Base-by-base conservation (phyloP, 2,113 vertebrate species). In the Mastomys coucha region DNA sequence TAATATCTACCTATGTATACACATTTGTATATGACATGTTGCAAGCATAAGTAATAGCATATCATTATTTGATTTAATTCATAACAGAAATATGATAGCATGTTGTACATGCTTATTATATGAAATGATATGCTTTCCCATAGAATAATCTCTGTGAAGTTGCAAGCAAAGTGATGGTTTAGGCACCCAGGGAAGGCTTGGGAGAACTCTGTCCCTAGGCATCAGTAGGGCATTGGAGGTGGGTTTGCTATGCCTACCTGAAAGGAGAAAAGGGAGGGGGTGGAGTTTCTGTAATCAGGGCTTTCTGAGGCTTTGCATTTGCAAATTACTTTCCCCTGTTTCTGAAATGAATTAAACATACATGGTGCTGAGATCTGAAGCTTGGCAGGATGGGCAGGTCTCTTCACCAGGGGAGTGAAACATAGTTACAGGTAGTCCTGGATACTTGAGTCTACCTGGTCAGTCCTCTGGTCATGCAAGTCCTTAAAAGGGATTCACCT, bases 341-440 rank as follows among this genome's bases (percentile, higher is more conserved):
- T 97, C 97, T 96, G 97, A 98, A 98, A 98, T 98, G 98, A 98
- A 98, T 98, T 98, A 98, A 98, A 97, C 97, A 98, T 97, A 97
- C 96, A 96, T 97, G 96, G 97, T 98, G 93, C 95, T 97, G 97
- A 98, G 98, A 98, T 98, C 97, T 96, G 91, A 97, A 70, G 94
- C 96, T 97, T 94, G 86, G 81, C 45, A 16, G 91, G 84, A 88
- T 87, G 95, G 93, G 60, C 91, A 97, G 96, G 92, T 93, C 73
- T 86, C 96, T 97, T 95, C 39, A 31, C 78, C 93, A 14, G 73
- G 94, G 87, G 91, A 77, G 13, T 39, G 76, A 7, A 20, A 45
- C 81, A 45, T 49, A 89, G 92, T 97, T 7, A 53, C 81, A 60
- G 80, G 17, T 82, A 70, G 63, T 86, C 39, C 86, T 95, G 96